Percentiles rank a stretch among this genome's conserved stretches.
Evolutionary conservation across 2,888 invertebrate species (phyloP).

Genomic region (Cephus sareptanus): DNA sequence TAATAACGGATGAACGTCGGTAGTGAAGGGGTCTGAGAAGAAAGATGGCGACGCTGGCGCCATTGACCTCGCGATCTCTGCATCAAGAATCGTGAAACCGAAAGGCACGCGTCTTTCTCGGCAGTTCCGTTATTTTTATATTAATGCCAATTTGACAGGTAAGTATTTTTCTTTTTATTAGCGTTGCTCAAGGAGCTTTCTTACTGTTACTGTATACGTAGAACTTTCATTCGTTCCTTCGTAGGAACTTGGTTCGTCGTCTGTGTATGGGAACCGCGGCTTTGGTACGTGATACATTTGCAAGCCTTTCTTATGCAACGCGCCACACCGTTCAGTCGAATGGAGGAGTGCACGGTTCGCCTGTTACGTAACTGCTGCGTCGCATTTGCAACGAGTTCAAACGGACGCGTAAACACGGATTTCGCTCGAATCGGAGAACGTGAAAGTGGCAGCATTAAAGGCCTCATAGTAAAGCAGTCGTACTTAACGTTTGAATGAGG

Average conservation of each 20-base stretch:
- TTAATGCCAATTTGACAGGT: background rate
- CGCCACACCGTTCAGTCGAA: constrained; percentile 11
- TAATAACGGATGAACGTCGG: constrained; percentile 25
- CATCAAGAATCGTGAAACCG: background rate
- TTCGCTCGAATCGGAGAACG: background rate
- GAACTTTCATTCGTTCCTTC: background rate
- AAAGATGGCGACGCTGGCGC: constrained; percentile 23
- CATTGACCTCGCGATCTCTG: constrained; percentile 21
- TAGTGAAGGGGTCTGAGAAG: constrained; percentile 2
- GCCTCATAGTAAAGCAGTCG: background rate
- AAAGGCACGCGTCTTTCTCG: background rate
- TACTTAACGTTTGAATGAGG: background rate
- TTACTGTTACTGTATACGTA: background rate
- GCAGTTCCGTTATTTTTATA: background rate
- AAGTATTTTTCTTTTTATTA: background rate
- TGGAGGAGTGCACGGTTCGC: constrained; percentile 25
- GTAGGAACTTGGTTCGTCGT: background rate
- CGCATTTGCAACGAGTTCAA: constrained; percentile 1
- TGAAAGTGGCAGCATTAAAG: background rate
- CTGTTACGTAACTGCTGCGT: background rate
- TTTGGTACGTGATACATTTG: constrained; percentile 11
- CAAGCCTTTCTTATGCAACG: constrained; percentile 33
- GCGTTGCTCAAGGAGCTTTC: background rate
- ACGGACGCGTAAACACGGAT: constrained; percentile 4
- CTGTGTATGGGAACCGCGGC: background rate